Percentiles rank a stretch among this genome's conserved stretches.
Evolutionary conservation across 2,888 invertebrate genomes (phyloP).

Genomic region (Megamerina dolium): DNA sequence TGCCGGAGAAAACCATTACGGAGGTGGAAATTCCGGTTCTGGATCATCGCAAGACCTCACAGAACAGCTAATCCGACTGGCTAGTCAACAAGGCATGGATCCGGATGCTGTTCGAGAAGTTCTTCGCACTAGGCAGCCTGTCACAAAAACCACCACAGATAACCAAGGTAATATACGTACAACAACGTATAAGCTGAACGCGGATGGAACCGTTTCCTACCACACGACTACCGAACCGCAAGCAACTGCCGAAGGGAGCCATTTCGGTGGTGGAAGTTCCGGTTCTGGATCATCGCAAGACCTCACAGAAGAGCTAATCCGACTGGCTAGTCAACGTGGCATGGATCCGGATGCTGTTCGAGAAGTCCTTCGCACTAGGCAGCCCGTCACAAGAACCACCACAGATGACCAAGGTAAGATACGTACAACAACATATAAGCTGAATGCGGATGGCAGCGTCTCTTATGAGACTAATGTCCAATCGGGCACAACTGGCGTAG

Average conservation of each 20-base stretch:
- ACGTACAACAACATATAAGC: constrained; percentile 26
- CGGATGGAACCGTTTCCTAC: constrained; percentile 24
- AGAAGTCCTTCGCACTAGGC: constrained; percentile 28
- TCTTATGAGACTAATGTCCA: too few relatives aligned
- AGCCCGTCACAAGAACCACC: constrained; percentile 27
- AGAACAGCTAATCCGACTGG: constrained; percentile 18
- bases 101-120: constrained; percentile 24
- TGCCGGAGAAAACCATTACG: too few relatives aligned
- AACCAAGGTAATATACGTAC: constrained; percentile 21
- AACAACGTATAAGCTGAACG: constrained; percentile 28
- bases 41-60: too few relatives aligned
- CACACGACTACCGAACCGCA: too few relatives aligned
- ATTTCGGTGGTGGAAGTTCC: too few relatives aligned
- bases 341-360: constrained; percentile 25
- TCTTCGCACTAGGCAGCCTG: constrained; percentile 29
- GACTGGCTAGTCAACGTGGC: too few relatives aligned
- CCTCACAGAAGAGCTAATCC: too few relatives aligned
- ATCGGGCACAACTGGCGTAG: too few relatives aligned
- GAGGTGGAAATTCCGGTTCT: too few relatives aligned
- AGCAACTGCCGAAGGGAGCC: too few relatives aligned
- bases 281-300: too few relatives aligned
- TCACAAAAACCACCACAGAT: constrained; percentile 22
- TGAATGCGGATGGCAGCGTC: constrained; percentile 24
- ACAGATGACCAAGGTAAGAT: constrained; percentile 21
- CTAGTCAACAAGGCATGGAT: constrained; percentile 27